These are phyloP conservation scores for Sycophila sp. DNA, from an alignment of 1,140 invertebrate species.

Conservation along the genomic window DNA sequence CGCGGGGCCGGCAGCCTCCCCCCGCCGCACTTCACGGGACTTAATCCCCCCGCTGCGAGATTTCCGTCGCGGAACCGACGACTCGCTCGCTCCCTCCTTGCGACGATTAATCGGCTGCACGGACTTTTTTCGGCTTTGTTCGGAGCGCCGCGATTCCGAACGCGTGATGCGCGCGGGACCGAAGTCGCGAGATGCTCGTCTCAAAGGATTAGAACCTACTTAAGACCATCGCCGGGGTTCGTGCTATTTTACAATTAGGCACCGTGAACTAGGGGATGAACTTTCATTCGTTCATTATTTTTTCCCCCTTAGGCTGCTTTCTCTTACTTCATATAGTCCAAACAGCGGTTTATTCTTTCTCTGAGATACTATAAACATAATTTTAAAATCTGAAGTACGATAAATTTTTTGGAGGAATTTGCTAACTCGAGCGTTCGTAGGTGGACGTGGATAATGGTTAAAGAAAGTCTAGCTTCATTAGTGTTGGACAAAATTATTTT, in stretches of 20 bases:
- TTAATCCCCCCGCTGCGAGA: slow-evolving; percentile 62
- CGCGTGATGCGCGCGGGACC: not conserved
- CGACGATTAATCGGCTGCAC: slow-evolving; percentile 42
- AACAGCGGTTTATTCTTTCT: too few relatives aligned
- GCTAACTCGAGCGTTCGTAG: too few relatives aligned
- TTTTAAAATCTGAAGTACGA: too few relatives aligned
- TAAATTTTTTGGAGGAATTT: not conserved
- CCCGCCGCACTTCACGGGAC: slow-evolving; percentile 49
- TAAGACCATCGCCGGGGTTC: too few relatives aligned
- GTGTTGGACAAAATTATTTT: too few relatives aligned
- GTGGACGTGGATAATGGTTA: too few relatives aligned
- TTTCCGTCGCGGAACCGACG: slow-evolving; percentile 49
- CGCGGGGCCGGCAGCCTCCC: slow-evolving; percentile 54
- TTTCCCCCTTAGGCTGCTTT: not conserved
- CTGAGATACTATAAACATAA: too few relatives aligned
- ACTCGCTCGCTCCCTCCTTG: slow-evolving; percentile 20
- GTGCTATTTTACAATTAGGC: slow-evolving; percentile 14
- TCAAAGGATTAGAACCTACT: slow-evolving; percentile 34
- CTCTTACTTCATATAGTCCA: too few relatives aligned
- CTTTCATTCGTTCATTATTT: slow-evolving; percentile 13
- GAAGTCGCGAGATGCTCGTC: not conserved
- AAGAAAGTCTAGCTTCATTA: too few relatives aligned
- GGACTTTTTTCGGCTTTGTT: slow-evolving; percentile 1
- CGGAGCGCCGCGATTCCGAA: too few relatives aligned
- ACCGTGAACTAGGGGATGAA: not conserved